phyloP scores from a whole-genome alignment of 2,888 invertebrate species.

The Hybos culiciformis region DNA sequence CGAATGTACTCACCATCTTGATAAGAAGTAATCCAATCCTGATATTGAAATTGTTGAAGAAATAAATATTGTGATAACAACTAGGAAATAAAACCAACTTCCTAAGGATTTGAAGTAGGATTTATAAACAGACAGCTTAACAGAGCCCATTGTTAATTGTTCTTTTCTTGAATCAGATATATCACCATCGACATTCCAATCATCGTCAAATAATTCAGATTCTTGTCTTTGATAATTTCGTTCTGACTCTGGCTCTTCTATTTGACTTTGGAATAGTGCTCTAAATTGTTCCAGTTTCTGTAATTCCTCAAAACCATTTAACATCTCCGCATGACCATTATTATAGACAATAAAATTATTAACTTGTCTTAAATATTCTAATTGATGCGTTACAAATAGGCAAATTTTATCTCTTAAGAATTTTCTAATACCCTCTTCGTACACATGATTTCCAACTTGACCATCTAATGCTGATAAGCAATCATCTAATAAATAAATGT shows the following conservation, averaged over 20 bases:
- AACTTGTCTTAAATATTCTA: constrained; percentile 46
- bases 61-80: constrained; percentile 33
- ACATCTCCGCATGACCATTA: constrained; percentile 31
- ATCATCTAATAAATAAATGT: constrained; percentile 65
- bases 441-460: constrained; percentile 60
- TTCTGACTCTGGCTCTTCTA: constrained; percentile 3
- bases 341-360: constrained; percentile 42
- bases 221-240: constrained; percentile 14
- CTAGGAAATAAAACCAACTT: constrained; percentile 23
- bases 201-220: not conserved
- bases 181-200: not conserved
- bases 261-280: constrained; percentile 9
- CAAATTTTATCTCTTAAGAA: constrained; percentile 48
- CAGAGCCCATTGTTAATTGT: constrained; percentile 41
- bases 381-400: constrained; percentile 57
- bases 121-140: constrained; percentile 41
- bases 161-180: constrained; percentile 33
- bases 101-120: constrained; percentile 39
- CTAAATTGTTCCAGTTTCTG: constrained; percentile 38
- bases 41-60: constrained; percentile 46
- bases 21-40: constrained; percentile 52
- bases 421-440: constrained; percentile 53
- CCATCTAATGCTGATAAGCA: constrained; percentile 67
- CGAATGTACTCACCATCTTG: constrained; percentile 41
- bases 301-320: constrained; percentile 36